Base-by-base conservation (phyloP, 2,797 vertebrate species). In the Leptoclinus maculatus region DNA sequence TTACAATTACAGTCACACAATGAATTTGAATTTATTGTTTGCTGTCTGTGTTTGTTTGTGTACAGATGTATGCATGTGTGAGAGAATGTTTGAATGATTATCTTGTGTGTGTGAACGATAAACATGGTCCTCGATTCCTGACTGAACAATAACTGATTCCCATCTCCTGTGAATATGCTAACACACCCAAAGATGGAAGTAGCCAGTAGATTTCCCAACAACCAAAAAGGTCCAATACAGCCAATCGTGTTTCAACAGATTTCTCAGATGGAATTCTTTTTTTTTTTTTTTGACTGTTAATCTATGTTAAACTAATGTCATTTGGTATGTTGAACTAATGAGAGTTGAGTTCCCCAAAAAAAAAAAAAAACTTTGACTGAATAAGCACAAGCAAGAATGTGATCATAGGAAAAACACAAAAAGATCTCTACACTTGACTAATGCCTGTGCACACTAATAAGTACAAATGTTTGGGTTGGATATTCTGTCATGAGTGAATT, bases 111-210 rank as follows among this genome's bases (percentile, higher is more conserved):
- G 23, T 2, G 47, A 70, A 47, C 77, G 69, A 76, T 3, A n/a
- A n/a, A 64, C 66, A 32, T 62, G 59, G 66, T 79, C 79, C 80
- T 74, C 4, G 29, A 82, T 58, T 89, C 79, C 75, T 84, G 91
- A 94, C 91, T 91, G 90, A 93, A 93, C 89, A 84, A 88, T 90
- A 89, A 88, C 67, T 23, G 56, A 83, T 79, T 62, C 65, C 74
- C 58, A 17, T 78, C 65, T 85, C 84, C 85, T 78, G 74, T 77
- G 85, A 92, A 75, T 25, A 71, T 19, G 53, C 84, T 80, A 78
- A 80, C 54, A 51, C 78, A 34, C 57, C 88, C 84, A 90, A 90
- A 89, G 83, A 85, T 41, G 66, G 78, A 84, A 65, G 63, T 36
- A 63, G 83, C 76, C 27, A 23, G 63, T 54, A 82, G 75, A 78